A percentile compares a stretch with the other conserved stretches of the same genome.
These are phyloP conservation scores for Melanocharis versteri DNA, from an alignment of 2,113 vertebrate species.

Conservation along the genomic window DNA sequence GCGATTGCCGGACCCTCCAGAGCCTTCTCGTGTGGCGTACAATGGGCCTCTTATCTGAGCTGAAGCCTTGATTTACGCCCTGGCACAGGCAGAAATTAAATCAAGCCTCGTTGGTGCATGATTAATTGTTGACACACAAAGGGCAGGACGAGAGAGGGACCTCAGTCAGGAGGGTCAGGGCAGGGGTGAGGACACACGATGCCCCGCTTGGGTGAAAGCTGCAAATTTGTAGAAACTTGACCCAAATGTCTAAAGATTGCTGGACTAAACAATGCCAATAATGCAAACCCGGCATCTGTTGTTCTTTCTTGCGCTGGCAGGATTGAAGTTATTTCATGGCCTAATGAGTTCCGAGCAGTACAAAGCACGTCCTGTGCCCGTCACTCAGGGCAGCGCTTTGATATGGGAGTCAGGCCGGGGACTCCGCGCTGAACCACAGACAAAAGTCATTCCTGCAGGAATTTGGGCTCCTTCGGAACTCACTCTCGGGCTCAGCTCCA, in stretches of 20 bases:
- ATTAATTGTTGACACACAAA: constrained; percentile 67
- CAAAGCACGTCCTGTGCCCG: constrained; percentile 72
- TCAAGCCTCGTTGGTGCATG: background rate
- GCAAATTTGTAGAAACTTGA: constrained; percentile 77
- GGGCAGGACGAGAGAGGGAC: constrained; percentile 46
- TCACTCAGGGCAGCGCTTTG: constrained; percentile 75
- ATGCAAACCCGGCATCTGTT: constrained; percentile 77
- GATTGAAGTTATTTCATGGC: constrained; percentile 78
- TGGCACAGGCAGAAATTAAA: constrained; percentile 52
- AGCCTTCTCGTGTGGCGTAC: background rate
- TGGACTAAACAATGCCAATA: constrained; percentile 68
- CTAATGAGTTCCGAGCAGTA: constrained; percentile 78
- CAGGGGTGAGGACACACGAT: constrained; percentile 53
- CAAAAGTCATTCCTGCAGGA: constrained; percentile 69
- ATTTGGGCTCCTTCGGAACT: constrained; percentile 43
- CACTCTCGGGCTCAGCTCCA: background rate
- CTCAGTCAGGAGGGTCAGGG: constrained; percentile 58
- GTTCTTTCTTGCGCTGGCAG: constrained; percentile 73
- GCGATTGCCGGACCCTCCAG: fast-evolving
- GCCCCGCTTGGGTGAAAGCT: constrained; percentile 54
- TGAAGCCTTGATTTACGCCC: constrained; percentile 31
- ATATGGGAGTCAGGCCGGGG: constrained; percentile 70
- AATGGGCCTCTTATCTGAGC: constrained; percentile 24
- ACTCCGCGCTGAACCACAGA: constrained; percentile 56
- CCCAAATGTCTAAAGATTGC: constrained; percentile 72